A percentile compares a stretch with the other conserved stretches of the same genome.
These are phyloP conservation scores for Coluber constrictor DNA, from an alignment of 2,797 vertebrate genomes.

Conservation along the genomic window DNA sequence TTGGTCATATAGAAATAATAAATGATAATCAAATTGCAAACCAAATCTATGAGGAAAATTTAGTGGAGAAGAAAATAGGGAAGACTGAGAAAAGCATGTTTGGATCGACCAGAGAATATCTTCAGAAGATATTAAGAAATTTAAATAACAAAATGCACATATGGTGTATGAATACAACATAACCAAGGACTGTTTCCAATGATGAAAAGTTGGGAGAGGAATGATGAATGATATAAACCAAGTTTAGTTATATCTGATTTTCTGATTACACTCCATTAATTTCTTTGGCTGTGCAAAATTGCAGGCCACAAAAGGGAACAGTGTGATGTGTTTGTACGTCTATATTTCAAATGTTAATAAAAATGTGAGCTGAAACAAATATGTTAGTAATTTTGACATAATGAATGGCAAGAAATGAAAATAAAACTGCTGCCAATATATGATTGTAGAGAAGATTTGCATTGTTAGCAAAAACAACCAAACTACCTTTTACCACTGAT, in stretches of 20 bases:
- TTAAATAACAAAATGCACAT: background rate
- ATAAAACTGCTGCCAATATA: background rate
- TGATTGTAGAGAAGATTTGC: conserved; percentile 14
- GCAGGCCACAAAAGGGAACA: background rate
- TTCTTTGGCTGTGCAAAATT: background rate
- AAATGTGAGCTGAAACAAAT: background rate
- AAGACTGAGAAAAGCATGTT: background rate
- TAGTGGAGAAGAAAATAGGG: background rate
- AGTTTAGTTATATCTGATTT: background rate
- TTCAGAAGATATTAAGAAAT: too few species aligned
- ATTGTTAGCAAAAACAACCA: conserved; percentile 11
- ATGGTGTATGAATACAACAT: background rate
- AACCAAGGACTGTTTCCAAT: background rate
- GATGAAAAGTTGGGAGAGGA: background rate
- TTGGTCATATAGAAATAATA: background rate
- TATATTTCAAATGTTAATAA: background rate
- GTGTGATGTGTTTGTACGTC: background rate
- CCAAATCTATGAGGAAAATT: background rate
- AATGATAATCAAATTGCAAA: too few species aligned
- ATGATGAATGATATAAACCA: background rate
- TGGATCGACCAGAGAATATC: background rate
- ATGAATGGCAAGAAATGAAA: background rate
- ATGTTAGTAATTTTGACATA: background rate
- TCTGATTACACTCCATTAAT: background rate
- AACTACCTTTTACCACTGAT: too few species aligned